phyloP scores from a whole-genome alignment of 2,113 vertebrate genomes.

The Lepus americanus region DNA sequence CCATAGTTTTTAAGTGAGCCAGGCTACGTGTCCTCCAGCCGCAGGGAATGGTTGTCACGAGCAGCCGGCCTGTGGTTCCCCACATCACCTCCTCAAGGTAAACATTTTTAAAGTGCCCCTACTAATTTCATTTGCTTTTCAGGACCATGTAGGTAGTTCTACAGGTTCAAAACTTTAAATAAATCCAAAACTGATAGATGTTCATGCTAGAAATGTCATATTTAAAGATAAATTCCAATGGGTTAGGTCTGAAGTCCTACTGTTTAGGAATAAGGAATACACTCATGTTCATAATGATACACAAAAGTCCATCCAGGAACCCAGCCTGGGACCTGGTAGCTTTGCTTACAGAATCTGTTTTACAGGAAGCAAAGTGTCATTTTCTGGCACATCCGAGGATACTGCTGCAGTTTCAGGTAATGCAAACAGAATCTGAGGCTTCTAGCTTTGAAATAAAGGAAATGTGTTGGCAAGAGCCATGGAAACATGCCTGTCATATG shows the following conservation, averaged over 20 bases:
- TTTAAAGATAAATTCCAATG: neutral
- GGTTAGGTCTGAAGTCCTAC: neutral
- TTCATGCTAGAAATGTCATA: neutral
- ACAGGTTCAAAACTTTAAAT: neutral
- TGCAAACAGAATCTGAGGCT: neutral
- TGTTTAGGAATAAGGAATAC: neutral
- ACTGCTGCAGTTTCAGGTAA: neutral
- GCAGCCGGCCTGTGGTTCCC: too few relatives aligned
- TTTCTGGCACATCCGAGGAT: neutral
- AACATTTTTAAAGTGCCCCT: neutral
- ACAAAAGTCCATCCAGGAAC: neutral
- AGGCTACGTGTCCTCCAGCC: too few relatives aligned
- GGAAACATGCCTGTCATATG: neutral
- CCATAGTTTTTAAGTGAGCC: too few relatives aligned
- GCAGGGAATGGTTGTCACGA: too few relatives aligned
- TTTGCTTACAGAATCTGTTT: neutral
- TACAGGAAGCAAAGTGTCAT: neutral
- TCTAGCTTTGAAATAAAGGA: neutral
- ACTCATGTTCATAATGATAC: neutral
- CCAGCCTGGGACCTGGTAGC: neutral
- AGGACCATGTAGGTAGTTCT: neutral
- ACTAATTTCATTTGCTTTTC: conserved; percentile 37
- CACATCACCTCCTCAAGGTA: neutral
- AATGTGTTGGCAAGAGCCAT: neutral
- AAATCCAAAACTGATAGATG: neutral